phyloP scores from a whole-genome alignment of 2,888 invertebrate genomes.

The Campopleginae sp. region DNA sequence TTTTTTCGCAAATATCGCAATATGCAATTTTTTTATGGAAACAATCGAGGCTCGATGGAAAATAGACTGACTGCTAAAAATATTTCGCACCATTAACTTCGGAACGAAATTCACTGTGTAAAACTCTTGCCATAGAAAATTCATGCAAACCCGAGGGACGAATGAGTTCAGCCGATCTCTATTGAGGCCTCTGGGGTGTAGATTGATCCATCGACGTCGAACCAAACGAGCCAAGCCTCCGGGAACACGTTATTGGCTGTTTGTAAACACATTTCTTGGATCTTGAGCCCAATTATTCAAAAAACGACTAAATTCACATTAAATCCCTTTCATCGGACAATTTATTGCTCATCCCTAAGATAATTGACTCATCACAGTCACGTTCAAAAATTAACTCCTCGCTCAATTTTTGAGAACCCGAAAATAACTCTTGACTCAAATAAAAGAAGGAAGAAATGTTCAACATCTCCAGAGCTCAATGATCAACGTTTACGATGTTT shows the following conservation, averaged over 20 bases:
- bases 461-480: no score
- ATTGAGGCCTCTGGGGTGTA: neutral
- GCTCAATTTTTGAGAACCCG: no score
- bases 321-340: neutral
- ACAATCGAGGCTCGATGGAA: neutral
- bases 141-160: neutral
- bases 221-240: constrained; percentile 13
- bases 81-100: neutral
- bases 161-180: neutral
- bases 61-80: neutral
- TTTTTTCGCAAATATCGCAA: neutral
- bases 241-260: neutral
- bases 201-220: constrained; percentile 51
- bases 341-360: neutral
- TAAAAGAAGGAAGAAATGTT: no score
- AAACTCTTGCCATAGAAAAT: neutral
- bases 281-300: neutral
- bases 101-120: neutral
- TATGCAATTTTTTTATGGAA: neutral
- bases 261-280: neutral
- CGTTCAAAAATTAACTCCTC: no score
- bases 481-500: no score
- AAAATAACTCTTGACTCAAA: no score
- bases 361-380: no score
- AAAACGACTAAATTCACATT: neutral